phyloP scores from a whole-genome alignment of 2,888 invertebrate genomes.

The Anodontia alba region DNA sequence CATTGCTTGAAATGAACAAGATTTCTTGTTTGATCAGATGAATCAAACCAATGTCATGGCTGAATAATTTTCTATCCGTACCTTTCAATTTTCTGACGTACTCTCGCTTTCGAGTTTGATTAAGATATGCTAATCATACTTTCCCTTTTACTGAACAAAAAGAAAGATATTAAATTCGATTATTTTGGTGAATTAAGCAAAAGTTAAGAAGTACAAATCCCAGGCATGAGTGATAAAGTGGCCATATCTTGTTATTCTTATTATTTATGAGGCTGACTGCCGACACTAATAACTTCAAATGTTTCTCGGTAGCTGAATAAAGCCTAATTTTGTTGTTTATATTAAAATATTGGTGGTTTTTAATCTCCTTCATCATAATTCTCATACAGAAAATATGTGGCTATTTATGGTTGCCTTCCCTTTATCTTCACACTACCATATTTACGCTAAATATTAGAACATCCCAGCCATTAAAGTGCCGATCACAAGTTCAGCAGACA shows the following conservation, averaged over 20 bases:
- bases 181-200: background rate
- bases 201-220: background rate
- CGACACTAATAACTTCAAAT: background rate
- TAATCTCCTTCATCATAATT: background rate
- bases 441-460: no score
- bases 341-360: background rate
- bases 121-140: constrained; percentile 4
- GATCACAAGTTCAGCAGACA: no score
- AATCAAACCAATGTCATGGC: background rate
- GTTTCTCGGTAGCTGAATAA: background rate
- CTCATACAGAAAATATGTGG: background rate
- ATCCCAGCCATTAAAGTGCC: no score
- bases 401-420: background rate
- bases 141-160: constrained; percentile 14
- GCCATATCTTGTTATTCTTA: background rate
- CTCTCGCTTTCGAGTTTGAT: background rate
- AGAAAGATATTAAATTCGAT: constrained; percentile 19
- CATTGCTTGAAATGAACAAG: background rate
- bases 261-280: background rate
- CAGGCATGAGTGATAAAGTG: background rate
- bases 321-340: background rate
- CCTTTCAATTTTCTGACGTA: background rate
- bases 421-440: no score
- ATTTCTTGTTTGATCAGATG: background rate
- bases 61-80: background rate